These are phyloP conservation scores for Ataeniobius toweri DNA, from an alignment of 2,797 vertebrate genomes.

Conservation along the genomic window DNA sequence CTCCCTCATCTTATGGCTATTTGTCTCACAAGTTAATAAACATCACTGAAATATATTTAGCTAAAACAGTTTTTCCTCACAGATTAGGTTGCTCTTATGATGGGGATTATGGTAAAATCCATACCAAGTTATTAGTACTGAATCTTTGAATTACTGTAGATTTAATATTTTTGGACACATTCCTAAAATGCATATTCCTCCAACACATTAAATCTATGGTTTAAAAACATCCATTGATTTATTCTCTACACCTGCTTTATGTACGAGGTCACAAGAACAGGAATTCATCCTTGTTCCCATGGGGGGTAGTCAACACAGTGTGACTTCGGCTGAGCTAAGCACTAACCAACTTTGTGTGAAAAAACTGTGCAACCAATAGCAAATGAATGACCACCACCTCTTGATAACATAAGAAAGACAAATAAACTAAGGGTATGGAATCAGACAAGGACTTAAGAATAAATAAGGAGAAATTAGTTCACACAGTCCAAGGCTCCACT, in stretches of 20 bases:
- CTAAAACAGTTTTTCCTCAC: neutral
- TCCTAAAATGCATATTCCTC: neutral
- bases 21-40: neutral
- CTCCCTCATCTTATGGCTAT: neutral
- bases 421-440: neutral
- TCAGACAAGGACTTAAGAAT: neutral
- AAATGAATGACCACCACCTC: neutral
- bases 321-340: slow-evolving; percentile 2
- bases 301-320: slow-evolving; percentile 2
- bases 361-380: neutral
- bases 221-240: slow-evolving; percentile 3
- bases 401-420: neutral
- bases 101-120: neutral
- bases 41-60: neutral
- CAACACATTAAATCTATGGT: neutral
- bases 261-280: neutral
- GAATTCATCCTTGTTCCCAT: slow-evolving; percentile 3
- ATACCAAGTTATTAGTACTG: neutral
- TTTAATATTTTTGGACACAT: neutral
- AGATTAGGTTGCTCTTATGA: neutral
- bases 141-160: neutral
- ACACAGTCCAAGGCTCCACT: neutral
- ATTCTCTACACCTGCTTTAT: slow-evolving; percentile 8
- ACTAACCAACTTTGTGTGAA: neutral
- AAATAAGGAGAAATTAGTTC: neutral